Evolutionary conservation across 2,888 invertebrate genomes (phyloP).

Genomic region (Anoncus sp.): DNA sequence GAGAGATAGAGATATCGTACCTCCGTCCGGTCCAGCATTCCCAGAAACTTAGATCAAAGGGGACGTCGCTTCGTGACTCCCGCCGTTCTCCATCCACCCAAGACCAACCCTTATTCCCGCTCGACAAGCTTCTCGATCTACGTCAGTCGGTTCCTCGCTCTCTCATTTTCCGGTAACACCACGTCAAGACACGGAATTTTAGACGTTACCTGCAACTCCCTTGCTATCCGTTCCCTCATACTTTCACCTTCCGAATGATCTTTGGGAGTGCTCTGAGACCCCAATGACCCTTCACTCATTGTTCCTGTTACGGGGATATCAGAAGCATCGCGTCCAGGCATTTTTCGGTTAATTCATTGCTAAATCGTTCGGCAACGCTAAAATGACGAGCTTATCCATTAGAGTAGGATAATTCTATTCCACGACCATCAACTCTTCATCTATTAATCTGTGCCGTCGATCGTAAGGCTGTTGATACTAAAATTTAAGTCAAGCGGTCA

Average conservation of each 20-base stretch:
- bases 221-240: not conserved
- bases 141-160: conserved; percentile 25
- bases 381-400: not conserved
- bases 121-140: conserved; percentile 38
- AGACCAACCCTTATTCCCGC: conserved; percentile 49
- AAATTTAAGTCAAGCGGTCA: not conserved
- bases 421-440: not conserved
- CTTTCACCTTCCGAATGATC: conserved; percentile 31
- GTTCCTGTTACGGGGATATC: not conserved
- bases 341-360: not conserved
- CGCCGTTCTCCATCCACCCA: conserved; percentile 42
- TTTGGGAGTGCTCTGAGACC: not conserved
- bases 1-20: conserved; percentile 65
- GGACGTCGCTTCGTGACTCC: conserved; percentile 55
- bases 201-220: conserved; percentile 19
- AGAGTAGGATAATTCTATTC: not conserved
- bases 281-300: not conserved
- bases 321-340: not conserved
- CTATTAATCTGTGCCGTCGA: not conserved
- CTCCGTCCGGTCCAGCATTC: conserved; percentile 73
- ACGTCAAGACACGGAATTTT: conserved; percentile 13
- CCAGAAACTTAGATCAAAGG: conserved; percentile 79
- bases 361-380: not conserved
- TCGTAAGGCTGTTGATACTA: not conserved
- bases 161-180: conserved; percentile 43